Conservation (phyloP, 2,888 invertebrate genomes). For the Scaptomyza parva region DNA sequence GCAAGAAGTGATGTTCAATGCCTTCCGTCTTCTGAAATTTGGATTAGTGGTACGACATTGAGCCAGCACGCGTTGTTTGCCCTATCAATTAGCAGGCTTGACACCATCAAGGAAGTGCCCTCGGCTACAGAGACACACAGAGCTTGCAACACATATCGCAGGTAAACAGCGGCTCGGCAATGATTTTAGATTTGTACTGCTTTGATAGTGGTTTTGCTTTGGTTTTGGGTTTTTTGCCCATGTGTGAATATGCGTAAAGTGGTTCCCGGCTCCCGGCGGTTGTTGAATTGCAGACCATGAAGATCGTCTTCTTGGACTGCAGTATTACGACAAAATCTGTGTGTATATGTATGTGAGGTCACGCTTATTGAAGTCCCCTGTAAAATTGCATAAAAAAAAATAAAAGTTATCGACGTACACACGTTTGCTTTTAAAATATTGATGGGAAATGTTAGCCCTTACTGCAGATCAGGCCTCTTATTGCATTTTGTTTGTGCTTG, state of each 20-base stretch:
- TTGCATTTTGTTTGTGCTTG: not conserved
- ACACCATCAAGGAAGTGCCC: slow-evolving; percentile 60
- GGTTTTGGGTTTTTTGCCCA: slow-evolving; percentile 18
- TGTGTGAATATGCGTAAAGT: slow-evolving; percentile 10
- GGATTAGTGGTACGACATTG: slow-evolving; percentile 47
- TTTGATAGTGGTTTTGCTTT: slow-evolving; percentile 17
- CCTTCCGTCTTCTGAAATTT: slow-evolving; percentile 35
- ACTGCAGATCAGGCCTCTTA: not conserved
- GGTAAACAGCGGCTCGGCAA: slow-evolving; percentile 55
- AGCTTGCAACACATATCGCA: slow-evolving; percentile 64
- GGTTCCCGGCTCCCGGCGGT: not conserved
- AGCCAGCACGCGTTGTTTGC: slow-evolving; percentile 74
- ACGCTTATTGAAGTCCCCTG: slow-evolving; percentile 26
- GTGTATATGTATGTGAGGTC: slow-evolving; percentile 19
- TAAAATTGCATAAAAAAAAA: not conserved
- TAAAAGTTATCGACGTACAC: not conserved
- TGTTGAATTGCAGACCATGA: not conserved
- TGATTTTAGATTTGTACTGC: slow-evolving; percentile 15
- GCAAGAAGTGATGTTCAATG: not conserved
- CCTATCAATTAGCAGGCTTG: slow-evolving; percentile 62
- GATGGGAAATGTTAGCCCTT: not conserved
- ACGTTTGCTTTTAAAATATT: too few species aligned
- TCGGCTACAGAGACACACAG: slow-evolving; percentile 42
- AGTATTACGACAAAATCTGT: not conserved
- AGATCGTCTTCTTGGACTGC: slow-evolving; percentile 2